phyloP scores from a whole-genome alignment of 2,113 vertebrate species.

The Mormoops blainvillei region DNA sequence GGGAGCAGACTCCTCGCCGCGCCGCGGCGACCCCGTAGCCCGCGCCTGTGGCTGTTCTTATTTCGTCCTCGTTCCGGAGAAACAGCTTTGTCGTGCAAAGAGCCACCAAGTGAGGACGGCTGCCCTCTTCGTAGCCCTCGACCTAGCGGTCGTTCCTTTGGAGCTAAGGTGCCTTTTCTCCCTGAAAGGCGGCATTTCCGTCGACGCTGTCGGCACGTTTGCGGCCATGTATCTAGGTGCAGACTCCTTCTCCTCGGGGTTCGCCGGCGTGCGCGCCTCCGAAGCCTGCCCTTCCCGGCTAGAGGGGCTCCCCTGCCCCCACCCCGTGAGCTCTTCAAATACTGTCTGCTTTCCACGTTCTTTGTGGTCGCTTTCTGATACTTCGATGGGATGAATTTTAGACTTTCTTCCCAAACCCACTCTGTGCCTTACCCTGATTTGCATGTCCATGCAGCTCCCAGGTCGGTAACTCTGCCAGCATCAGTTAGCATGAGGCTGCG shows the following conservation, averaged over 20 bases:
- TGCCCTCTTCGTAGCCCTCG: not conserved
- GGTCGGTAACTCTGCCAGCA: not conserved
- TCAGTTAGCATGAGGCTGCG: no score
- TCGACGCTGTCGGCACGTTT: not conserved
- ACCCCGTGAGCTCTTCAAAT: not conserved
- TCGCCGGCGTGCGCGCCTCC: no score
- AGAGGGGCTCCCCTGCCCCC: no score
- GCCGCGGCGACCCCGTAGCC: no score
- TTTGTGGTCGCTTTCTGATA: not conserved
- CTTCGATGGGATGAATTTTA: not conserved
- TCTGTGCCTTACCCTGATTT: not conserved
- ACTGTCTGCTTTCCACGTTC: not conserved
- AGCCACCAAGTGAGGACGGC: not conserved
- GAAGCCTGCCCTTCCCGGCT: no score
- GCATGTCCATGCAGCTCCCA: not conserved
- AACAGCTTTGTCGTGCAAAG: not conserved
- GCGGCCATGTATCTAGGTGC: accelerated
- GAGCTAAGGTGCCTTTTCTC: not conserved
- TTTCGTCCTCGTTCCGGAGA: not conserved
- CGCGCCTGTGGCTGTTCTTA: not conserved
- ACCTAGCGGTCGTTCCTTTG: accelerated
- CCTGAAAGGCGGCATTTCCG: no score
- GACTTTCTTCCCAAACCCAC: no score
- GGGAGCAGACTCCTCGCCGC: accelerated
- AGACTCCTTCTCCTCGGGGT: no score